phyloP scores from a whole-genome alignment of 1,140 invertebrate species.

The Eriocheir sinensis region DNA sequence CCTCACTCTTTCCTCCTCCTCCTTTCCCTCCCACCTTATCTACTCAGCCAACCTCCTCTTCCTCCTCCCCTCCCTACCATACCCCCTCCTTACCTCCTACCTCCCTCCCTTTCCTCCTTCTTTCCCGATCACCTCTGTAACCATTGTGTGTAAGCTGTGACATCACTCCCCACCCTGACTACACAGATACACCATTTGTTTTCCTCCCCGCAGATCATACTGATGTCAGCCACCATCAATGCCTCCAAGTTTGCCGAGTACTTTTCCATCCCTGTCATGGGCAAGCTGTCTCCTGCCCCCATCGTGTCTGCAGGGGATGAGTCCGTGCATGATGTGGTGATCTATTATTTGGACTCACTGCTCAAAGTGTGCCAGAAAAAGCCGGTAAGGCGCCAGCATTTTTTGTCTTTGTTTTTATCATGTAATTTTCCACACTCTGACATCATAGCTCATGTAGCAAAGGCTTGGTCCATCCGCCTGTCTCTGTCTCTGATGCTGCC shows the following conservation, averaged over 20 bases:
- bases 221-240: slow-evolving; percentile 86
- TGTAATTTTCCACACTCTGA: too few species aligned
- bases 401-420: background rate
- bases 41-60: background rate
- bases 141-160: too few species aligned
- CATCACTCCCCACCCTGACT: too few species aligned
- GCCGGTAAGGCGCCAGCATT: slow-evolving; percentile 80
- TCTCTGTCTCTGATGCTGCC: too few species aligned
- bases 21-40: background rate
- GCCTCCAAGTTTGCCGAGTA: slow-evolving; percentile 83
- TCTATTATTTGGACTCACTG: slow-evolving; percentile 88
- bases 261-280: slow-evolving; percentile 84
- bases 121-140: too few species aligned
- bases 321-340: slow-evolving; percentile 84
- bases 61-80: background rate
- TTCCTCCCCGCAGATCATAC: slow-evolving; percentile 81
- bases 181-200: too few species aligned
- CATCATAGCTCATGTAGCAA: too few species aligned
- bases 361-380: slow-evolving; percentile 80
- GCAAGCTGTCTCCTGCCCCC: slow-evolving; percentile 83
- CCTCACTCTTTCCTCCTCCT: too few species aligned
- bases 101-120: too few species aligned
- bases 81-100: background rate
- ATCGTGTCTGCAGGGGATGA: slow-evolving; percentile 83
- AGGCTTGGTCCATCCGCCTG: background rate